Conservation (phyloP, 2,888 invertebrate genomes). For the Nephrotoma guestfalica region DNA sequence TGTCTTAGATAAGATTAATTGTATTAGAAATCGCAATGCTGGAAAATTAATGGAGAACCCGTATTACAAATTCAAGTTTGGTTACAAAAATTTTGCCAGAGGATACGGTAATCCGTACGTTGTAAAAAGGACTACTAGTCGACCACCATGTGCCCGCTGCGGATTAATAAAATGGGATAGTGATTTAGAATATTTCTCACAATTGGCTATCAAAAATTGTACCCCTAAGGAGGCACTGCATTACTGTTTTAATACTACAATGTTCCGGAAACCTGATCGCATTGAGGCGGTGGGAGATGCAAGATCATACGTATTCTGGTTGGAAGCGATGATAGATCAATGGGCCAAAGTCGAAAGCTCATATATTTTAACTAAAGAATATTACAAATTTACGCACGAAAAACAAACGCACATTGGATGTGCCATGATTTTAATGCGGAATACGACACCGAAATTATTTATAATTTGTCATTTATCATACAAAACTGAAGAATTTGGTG, state of each 20-base stretch:
- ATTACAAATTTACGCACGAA: background rate
- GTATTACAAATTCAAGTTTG: background rate
- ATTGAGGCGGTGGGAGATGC: too few relatives aligned
- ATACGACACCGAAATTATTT: background rate
- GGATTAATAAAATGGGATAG: background rate
- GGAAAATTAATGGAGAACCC: background rate
- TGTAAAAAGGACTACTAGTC: background rate
- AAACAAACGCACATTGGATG: background rate
- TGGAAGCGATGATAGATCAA: background rate
- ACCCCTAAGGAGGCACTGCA: too few relatives aligned
- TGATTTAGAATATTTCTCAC: background rate
- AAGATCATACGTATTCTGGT: too few relatives aligned
- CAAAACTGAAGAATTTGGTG: background rate
- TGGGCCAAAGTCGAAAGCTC: background rate
- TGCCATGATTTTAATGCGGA: background rate
- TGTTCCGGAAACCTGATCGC: too few relatives aligned
- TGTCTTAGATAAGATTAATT: background rate
- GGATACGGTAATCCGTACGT: background rate
- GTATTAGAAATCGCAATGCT: background rate
- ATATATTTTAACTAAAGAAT: background rate
- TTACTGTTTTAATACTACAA: background rate
- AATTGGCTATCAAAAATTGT: background rate
- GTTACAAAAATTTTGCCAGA: too few relatives aligned
- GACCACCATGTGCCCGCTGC: background rate
- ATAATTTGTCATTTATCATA: background rate